Percentiles rank a stretch among this genome's conserved stretches.
These are phyloP conservation scores for Styela plicata DNA, from an alignment of 23 tunicate genomes.

Conservation along the genomic window DNA sequence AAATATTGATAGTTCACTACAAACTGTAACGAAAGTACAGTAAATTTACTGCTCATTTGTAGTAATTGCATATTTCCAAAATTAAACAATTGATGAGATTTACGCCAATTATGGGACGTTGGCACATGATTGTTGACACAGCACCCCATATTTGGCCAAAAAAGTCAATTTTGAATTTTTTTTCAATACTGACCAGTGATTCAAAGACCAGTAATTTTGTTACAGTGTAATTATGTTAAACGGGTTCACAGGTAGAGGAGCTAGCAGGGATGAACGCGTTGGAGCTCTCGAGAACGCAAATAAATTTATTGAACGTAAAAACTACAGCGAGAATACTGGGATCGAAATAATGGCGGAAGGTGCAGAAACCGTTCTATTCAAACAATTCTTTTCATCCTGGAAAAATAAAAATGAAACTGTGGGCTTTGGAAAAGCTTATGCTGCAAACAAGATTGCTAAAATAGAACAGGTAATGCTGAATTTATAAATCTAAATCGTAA, in stretches of 20 bases:
- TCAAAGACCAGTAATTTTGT: neutral
- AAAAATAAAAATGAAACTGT: slow-evolving; percentile 46
- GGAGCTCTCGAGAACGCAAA: slow-evolving; percentile 75
- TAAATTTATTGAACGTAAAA: slow-evolving; percentile 50
- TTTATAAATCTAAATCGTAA: too few species aligned
- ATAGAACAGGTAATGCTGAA: slow-evolving; percentile 18
- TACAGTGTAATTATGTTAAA: neutral
- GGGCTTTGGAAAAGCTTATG: slow-evolving; percentile 64
- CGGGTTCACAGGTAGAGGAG: slow-evolving; percentile 50
- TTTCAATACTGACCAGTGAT: too few species aligned
- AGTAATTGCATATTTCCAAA: too few species aligned
- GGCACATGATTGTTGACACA: too few species aligned
- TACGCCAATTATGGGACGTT: too few species aligned
- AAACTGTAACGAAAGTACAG: too few species aligned
- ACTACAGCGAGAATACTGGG: slow-evolving; percentile 38
- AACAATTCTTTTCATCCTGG: slow-evolving; percentile 85
- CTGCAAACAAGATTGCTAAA: slow-evolving; percentile 63
- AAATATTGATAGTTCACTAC: too few species aligned
- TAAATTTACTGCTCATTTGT: too few species aligned
- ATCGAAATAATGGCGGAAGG: slow-evolving; percentile 73
- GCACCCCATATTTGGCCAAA: too few species aligned
- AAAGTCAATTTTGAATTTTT: too few species aligned
- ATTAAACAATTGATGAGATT: too few species aligned
- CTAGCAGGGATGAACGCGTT: slow-evolving; percentile 74
- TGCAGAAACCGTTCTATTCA: slow-evolving; percentile 68